These are phyloP conservation scores for Euwallacea similis DNA, from an alignment of 1,140 invertebrate genomes.

Conservation along the genomic window DNA sequence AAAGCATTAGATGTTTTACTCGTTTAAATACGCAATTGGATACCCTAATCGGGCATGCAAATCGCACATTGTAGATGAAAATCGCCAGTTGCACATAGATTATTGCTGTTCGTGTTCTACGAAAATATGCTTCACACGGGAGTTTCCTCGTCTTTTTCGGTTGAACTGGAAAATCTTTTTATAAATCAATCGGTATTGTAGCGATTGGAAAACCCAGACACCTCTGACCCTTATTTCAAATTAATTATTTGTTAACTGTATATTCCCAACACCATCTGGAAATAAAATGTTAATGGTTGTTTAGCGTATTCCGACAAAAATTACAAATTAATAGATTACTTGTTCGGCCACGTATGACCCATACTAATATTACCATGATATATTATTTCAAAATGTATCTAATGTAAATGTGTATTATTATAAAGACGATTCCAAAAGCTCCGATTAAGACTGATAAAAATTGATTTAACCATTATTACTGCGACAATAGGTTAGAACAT, in stretches of 20 bases:
- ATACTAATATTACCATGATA: too few species aligned
- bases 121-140: constrained; percentile 54
- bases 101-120: background rate
- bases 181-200: background rate
- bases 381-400: too few species aligned
- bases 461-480: too few species aligned
- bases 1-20: background rate
- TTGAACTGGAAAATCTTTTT: constrained; percentile 56
- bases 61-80: background rate
- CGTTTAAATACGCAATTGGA: background rate
- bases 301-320: background rate
- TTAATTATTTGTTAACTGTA: constrained; percentile 50
- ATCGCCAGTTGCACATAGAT: background rate
- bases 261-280: constrained; percentile 54
- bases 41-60: too few species aligned
- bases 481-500: too few species aligned
- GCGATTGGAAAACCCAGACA: background rate
- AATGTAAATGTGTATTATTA: too few species aligned
- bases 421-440: too few species aligned
- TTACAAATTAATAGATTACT: too few species aligned
- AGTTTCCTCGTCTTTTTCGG: constrained; percentile 63
- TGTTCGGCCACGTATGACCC: too few species aligned
- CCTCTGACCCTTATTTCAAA: constrained; percentile 25
- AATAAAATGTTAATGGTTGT: background rate
- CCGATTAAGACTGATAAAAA: too few species aligned